These are phyloP conservation scores for Drosophila erecta DNA, from an alignment of 1,140 invertebrate genomes.

Conservation along the genomic window DNA sequence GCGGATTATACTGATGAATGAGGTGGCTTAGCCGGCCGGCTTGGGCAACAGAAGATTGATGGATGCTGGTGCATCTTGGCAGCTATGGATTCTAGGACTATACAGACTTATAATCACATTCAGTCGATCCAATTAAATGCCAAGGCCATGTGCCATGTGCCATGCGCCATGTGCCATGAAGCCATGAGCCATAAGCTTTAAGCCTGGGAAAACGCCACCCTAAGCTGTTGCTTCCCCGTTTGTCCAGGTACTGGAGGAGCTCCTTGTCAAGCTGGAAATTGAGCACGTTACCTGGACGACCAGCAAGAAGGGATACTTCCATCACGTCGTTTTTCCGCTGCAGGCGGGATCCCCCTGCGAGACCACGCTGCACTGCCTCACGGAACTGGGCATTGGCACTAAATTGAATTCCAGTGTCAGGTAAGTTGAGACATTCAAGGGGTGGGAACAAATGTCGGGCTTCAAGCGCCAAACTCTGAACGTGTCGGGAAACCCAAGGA, in stretches of 20 bases:
- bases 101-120: constrained; percentile 1
- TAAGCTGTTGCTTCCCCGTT: constrained; percentile 35
- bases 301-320: constrained; percentile 88
- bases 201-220: constrained; percentile 27
- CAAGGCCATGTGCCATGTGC: constrained; percentile 23
- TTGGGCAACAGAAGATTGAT: constrained; percentile 61
- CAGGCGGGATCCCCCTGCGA: constrained; percentile 89
- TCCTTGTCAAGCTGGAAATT: constrained; percentile 88
- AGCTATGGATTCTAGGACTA: too few relatives aligned
- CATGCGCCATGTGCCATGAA: background rate
- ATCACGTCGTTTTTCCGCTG: constrained; percentile 89
- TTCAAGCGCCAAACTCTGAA: constrained; percentile 23
- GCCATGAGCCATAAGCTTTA: constrained; percentile 26
- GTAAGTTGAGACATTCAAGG: constrained; percentile 85
- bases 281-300: constrained; percentile 89
- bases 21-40: constrained; percentile 15
- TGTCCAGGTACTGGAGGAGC: constrained; percentile 87
- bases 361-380: constrained; percentile 89
- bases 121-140: constrained; percentile 57
- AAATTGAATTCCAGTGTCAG: constrained; percentile 90
- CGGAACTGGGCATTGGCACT: constrained; percentile 89
- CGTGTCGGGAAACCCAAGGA: constrained; percentile 66
- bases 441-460: background rate
- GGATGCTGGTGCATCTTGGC: constrained; percentile 19
- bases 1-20: constrained; percentile 71